These are phyloP conservation scores for Mellilla xanthometata DNA, from an alignment of 2,888 invertebrate genomes.

Conservation along the genomic window DNA sequence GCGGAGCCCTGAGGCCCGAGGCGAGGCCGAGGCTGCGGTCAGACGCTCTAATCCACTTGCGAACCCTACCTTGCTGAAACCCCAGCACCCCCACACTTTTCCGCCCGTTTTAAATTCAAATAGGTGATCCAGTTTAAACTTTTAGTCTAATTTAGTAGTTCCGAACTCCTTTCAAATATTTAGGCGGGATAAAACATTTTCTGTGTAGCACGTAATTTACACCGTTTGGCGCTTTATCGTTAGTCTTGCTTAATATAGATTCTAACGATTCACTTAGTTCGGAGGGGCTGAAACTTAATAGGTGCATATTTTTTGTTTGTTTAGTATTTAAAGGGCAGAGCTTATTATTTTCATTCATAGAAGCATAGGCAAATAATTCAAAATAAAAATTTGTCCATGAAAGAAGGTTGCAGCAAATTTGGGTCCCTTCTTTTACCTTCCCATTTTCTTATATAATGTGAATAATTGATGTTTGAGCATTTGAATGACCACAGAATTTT, in stretches of 20 bases:
- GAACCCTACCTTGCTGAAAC: conserved; percentile 34
- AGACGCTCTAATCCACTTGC: conserved; percentile 69
- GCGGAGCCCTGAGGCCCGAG: conserved; percentile 46
- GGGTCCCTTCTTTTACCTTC: too few species aligned
- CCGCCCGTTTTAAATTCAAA: conserved; percentile 71
- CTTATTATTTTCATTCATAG: too few species aligned
- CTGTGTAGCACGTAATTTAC: conserved; percentile 28
- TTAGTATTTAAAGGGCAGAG: too few species aligned
- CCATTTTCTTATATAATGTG: too few species aligned
- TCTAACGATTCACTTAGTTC: too few species aligned
- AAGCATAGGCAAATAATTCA: too few species aligned
- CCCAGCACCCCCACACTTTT: conserved; percentile 61
- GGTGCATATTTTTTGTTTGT: too few species aligned
- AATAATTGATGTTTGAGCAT: too few species aligned
- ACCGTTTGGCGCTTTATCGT: conserved; percentile 11
- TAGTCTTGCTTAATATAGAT: conserved; percentile 7
- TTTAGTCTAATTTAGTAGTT: conserved; percentile 69
- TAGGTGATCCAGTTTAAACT: conserved; percentile 76
- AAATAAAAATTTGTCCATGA: too few species aligned
- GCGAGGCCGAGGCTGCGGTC: conserved; percentile 58
- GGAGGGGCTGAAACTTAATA: too few species aligned
- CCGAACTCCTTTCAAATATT: conserved; percentile 33
- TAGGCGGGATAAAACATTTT: conserved; percentile 34
- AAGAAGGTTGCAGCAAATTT: too few species aligned
- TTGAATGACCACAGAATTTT: too few species aligned